A percentile compares a stretch with the other conserved stretches of the same genome.
Evolutionary conservation across 2,113 vertebrate species (phyloP).

Genomic region (Gobiocypris rarus): DNA sequence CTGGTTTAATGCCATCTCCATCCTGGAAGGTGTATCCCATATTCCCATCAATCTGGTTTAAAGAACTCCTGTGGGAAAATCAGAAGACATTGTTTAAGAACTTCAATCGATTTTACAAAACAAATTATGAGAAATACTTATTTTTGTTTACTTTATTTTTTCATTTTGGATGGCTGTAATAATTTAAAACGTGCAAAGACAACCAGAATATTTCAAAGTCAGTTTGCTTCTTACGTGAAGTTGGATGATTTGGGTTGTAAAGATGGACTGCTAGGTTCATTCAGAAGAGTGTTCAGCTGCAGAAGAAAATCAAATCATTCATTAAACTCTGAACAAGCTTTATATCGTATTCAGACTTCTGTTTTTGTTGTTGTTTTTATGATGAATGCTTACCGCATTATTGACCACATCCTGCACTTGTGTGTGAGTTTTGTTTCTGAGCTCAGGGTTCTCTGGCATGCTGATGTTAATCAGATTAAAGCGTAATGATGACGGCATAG

Average conservation of each 20-base stretch:
- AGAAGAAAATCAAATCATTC: not conserved
- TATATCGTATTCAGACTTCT: no score
- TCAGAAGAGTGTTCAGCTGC: slow-evolving; percentile 34
- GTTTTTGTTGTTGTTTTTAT: no score
- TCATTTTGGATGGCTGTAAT: not conserved
- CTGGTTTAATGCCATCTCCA: no score
- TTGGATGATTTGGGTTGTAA: not conserved
- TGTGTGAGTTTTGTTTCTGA: not conserved
- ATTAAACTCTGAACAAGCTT: not conserved
- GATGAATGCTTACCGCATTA: not conserved
- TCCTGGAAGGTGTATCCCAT: no score
- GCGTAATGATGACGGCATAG: not conserved
- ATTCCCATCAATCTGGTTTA: no score
- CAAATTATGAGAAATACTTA: no score
- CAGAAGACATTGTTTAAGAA: not conserved
- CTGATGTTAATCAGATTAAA: not conserved
- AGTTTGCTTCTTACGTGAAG: not conserved
- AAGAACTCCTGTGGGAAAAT: not conserved
- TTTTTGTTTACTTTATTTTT: no score
- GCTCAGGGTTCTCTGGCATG: not conserved
- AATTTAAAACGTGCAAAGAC: not conserved
- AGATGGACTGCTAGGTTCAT: not conserved
- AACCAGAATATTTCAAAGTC: not conserved
- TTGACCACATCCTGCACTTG: not conserved
- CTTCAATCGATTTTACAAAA: not conserved